These are phyloP conservation scores for Ericerus pela DNA, from an alignment of 1,140 invertebrate genomes.

Conservation along the genomic window DNA sequence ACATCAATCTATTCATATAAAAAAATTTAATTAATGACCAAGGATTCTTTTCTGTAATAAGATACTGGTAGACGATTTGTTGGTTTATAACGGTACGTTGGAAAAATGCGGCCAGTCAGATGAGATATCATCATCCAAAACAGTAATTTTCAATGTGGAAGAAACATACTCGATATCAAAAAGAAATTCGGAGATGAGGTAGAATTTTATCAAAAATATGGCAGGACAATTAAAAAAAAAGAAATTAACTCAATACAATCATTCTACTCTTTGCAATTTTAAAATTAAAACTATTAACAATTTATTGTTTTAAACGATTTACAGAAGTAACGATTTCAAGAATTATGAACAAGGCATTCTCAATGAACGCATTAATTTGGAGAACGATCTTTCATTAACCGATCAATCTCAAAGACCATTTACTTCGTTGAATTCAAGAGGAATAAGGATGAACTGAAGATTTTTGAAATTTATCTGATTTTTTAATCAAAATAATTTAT, in stretches of 20 bases:
- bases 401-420: conserved; percentile 25
- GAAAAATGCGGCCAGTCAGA: conserved; percentile 32
- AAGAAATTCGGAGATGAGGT: neutral
- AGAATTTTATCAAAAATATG: too few species aligned
- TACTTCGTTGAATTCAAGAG: conserved; percentile 21
- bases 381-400: neutral
- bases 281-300: too few species aligned
- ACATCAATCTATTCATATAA: neutral
- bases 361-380: neutral
- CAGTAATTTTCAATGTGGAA: conserved; percentile 35
- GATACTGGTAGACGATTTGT: conserved; percentile 58
- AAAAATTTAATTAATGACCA: neutral
- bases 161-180: conserved; percentile 17
- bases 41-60: conserved; percentile 26
- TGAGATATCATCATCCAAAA: conserved; percentile 31
- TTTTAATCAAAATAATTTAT: too few species aligned
- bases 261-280: too few species aligned
- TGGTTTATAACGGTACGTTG: conserved; percentile 56
- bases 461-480: too few species aligned
- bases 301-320: too few species aligned
- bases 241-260: too few species aligned
- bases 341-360: neutral
- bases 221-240: too few species aligned
- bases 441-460: too few species aligned
- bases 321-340: conserved; percentile 16